Percentiles rank a stretch among this genome's conserved stretches.
These are phyloP conservation scores for Drosophila phalerata DNA, from an alignment of 2,888 invertebrate genomes.

Conservation along the genomic window DNA sequence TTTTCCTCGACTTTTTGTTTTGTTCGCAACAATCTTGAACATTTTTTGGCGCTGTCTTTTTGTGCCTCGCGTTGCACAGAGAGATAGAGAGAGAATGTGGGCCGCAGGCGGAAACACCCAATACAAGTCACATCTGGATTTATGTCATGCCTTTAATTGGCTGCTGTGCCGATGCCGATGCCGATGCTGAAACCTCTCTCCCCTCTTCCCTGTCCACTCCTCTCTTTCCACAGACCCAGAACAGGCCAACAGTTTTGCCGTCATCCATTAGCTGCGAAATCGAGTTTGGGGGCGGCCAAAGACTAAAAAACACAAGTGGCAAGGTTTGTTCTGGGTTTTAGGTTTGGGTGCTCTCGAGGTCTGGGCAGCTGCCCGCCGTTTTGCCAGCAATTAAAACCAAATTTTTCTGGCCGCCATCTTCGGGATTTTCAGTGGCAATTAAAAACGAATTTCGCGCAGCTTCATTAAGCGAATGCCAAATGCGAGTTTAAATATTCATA, in stretches of 20 bases:
- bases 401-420: slow-evolving; percentile 79
- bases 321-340: slow-evolving; percentile 39
- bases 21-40: slow-evolving; percentile 78
- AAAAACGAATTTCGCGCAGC: slow-evolving; percentile 81
- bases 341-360: slow-evolving; percentile 11
- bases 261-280: slow-evolving; percentile 78
- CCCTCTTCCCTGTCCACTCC: slow-evolving; percentile 7
- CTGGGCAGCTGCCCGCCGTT: slow-evolving; percentile 34
- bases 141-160: slow-evolving; percentile 86
- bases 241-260: slow-evolving; percentile 54
- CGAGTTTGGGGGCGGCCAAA: slow-evolving; percentile 68
- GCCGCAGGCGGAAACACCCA: slow-evolving; percentile 85
- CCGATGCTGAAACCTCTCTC: slow-evolving; percentile 18
- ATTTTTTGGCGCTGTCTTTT: slow-evolving; percentile 75
- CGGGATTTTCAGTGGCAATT: slow-evolving; percentile 76
- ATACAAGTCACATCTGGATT: slow-evolving; percentile 85
- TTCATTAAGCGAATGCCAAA: slow-evolving; percentile 71
- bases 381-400: slow-evolving; percentile 78
- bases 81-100: slow-evolving; percentile 68
- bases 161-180: slow-evolving; percentile 68
- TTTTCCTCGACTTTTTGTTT: slow-evolving; percentile 73
- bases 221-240: slow-evolving; percentile 15
- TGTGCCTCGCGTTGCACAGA: slow-evolving; percentile 16
- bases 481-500: slow-evolving; percentile 73
- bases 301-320: slow-evolving; percentile 76